Percentiles rank a stretch among this genome's conserved stretches.
phyloP scores from a whole-genome alignment of 2,113 vertebrate genomes.

The Megalops atlanticus region DNA sequence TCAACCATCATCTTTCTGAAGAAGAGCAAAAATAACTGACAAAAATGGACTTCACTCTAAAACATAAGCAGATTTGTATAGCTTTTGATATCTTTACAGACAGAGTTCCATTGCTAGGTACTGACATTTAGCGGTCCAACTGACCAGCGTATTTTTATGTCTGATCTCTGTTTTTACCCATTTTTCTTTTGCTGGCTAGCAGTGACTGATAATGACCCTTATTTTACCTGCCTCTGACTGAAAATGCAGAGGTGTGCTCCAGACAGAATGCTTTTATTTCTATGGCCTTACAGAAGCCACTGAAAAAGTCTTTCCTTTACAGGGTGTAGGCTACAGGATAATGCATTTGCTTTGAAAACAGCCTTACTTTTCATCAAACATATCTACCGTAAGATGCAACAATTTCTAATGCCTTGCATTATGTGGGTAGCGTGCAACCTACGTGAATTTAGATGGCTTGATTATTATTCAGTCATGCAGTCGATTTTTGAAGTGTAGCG shows the following conservation, averaged over 20 bases:
- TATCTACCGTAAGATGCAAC: too few species aligned
- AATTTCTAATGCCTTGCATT: background rate
- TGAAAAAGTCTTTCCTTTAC: background rate
- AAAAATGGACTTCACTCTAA: background rate
- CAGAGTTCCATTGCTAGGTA: background rate
- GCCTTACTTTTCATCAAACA: too few species aligned
- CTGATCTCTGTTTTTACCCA: too few species aligned
- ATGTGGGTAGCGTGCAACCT: background rate
- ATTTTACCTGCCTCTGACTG: background rate
- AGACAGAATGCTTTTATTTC: background rate
- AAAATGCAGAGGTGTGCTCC: background rate
- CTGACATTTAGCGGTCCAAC: too few species aligned
- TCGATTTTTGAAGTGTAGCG: background rate
- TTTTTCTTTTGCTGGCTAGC: too few species aligned
- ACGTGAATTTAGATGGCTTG: background rate
- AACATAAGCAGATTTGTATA: background rate
- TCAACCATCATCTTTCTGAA: too few species aligned
- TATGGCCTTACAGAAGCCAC: background rate
- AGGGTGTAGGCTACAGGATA: background rate
- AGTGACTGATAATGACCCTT: background rate
- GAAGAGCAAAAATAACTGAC: background rate
- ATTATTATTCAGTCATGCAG: background rate
- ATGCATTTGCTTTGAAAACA: too few species aligned
- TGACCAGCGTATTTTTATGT: too few species aligned
- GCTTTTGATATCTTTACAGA: background rate